Evolutionary conservation across 2,888 invertebrate species (phyloP).

Genomic region (Idaea straminata): DNA sequence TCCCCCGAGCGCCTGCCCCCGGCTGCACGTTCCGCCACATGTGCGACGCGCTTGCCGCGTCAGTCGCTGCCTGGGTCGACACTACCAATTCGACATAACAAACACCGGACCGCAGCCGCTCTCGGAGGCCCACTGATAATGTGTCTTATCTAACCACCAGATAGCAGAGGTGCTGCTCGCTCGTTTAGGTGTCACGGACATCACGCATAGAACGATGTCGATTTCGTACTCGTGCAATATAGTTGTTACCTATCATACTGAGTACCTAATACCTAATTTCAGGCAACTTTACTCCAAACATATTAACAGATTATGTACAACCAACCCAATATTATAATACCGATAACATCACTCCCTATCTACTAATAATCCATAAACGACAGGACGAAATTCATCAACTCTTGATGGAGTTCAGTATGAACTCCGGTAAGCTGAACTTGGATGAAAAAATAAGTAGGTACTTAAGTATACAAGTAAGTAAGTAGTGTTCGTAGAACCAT

Average conservation of each 20-base stretch:
- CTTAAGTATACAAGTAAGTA: too few relatives aligned
- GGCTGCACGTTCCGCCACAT: slow-evolving; percentile 74
- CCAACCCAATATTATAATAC: background rate
- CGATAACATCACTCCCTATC: background rate
- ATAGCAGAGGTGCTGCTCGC: slow-evolving; percentile 76
- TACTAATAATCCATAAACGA: background rate
- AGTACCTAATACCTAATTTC: background rate
- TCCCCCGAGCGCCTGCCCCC: slow-evolving; percentile 22
- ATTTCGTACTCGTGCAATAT: slow-evolving; percentile 35
- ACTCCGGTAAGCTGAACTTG: background rate
- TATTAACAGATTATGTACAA: background rate
- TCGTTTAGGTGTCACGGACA: slow-evolving; percentile 77
- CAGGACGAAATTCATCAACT: background rate
- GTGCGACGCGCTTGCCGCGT: slow-evolving; percentile 48
- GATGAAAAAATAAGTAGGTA: too few relatives aligned
- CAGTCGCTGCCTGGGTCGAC: slow-evolving; percentile 28
- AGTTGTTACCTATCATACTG: background rate
- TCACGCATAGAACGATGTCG: slow-evolving; percentile 48
- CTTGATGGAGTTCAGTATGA: background rate
- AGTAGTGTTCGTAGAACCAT: too few relatives aligned
- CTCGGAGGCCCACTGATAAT: slow-evolving; percentile 68
- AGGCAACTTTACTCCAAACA: background rate
- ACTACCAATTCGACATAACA: slow-evolving; percentile 47
- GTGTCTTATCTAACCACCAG: slow-evolving; percentile 72
- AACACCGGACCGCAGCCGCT: slow-evolving; percentile 55